Evolutionary conservation across 2,888 invertebrate species (phyloP).

Genomic region (Branchinecta sandiegonensis): DNA sequence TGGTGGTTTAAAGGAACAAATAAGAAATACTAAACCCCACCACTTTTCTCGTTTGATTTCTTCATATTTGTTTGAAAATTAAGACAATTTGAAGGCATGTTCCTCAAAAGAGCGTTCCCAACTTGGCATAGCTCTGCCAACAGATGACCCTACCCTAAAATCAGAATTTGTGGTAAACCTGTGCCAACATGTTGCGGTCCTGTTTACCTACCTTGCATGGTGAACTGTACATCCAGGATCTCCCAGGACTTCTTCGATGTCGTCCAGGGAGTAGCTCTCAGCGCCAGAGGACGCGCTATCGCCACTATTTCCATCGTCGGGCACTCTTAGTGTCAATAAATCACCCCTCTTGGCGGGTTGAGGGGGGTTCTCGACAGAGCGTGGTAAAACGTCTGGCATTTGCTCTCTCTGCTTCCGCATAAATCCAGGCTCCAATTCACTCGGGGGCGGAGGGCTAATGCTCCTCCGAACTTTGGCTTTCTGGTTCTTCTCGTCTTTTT

Average conservation of each 20-base stretch:
- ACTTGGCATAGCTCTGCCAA: too few species aligned
- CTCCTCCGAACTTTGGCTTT: slow-evolving; percentile 19
- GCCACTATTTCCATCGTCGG: slow-evolving; percentile 29
- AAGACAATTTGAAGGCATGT: too few species aligned
- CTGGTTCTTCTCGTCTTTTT: slow-evolving; percentile 20
- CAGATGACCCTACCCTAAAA: too few species aligned
- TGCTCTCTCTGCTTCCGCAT: slow-evolving; percentile 20
- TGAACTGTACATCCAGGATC: slow-evolving; percentile 27
- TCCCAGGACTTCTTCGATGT: slow-evolving; percentile 46
- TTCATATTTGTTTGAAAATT: too few species aligned
- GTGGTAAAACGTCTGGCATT: slow-evolving; percentile 21
- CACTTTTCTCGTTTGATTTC: too few species aligned
- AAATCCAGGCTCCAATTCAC: slow-evolving; percentile 24
- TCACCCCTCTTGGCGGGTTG: not conserved
- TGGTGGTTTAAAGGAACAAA: too few species aligned
- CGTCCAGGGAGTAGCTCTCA: slow-evolving; percentile 47
- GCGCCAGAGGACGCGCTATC: slow-evolving; percentile 21
- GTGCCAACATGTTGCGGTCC: too few species aligned
- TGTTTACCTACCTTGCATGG: not conserved
- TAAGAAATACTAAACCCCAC: too few species aligned
- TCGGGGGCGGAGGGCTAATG: slow-evolving; percentile 25
- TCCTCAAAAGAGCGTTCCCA: too few species aligned
- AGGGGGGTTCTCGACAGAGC: not conserved
- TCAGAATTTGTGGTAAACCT: too few species aligned
- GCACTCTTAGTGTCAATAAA: slow-evolving; percentile 11